Percentiles rank a stretch among this genome's conserved stretches.
These are phyloP conservation scores for Hesperophylax magnus DNA, from an alignment of 1,140 invertebrate genomes.

Conservation along the genomic window DNA sequence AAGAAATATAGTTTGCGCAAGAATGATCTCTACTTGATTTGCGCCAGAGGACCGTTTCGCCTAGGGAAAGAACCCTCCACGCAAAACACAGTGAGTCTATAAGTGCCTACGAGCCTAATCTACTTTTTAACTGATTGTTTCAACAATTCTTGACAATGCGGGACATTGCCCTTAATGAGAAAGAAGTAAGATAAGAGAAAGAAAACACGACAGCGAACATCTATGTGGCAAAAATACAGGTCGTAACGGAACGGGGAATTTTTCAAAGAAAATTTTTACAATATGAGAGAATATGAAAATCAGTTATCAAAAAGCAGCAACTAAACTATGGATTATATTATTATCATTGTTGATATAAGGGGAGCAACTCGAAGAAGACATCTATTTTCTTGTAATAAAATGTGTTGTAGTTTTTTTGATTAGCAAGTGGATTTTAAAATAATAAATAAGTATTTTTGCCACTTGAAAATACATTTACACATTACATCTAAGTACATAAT, in stretches of 20 bases:
- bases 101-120: constrained; percentile 51
- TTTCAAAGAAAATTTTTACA: background rate
- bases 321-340: too few relatives aligned
- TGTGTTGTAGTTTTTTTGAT: too few relatives aligned
- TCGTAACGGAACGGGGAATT: background rate
- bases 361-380: too few relatives aligned
- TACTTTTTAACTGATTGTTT: constrained; percentile 57
- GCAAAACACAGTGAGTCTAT: constrained; percentile 37
- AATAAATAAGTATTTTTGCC: constrained; percentile 43
- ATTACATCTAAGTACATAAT: constrained; percentile 29
- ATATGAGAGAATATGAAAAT: too few relatives aligned
- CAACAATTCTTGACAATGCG: constrained; percentile 56
- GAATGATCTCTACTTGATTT: constrained; percentile 35
- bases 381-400: too few relatives aligned
- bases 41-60: constrained; percentile 10
- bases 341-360: too few relatives aligned
- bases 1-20: constrained; percentile 55
- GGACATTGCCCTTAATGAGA: constrained; percentile 51
- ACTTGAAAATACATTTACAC: constrained; percentile 44
- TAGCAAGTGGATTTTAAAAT: background rate
- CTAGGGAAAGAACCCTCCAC: constrained; percentile 22
- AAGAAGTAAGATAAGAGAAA: constrained; percentile 54
- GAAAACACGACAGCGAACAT: constrained; percentile 55
- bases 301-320: too few relatives aligned
- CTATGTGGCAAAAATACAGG: constrained; percentile 51